Evolutionary conservation across 2,113 vertebrate genomes (phyloP).

Genomic region (Heterochromis multidens): DNA sequence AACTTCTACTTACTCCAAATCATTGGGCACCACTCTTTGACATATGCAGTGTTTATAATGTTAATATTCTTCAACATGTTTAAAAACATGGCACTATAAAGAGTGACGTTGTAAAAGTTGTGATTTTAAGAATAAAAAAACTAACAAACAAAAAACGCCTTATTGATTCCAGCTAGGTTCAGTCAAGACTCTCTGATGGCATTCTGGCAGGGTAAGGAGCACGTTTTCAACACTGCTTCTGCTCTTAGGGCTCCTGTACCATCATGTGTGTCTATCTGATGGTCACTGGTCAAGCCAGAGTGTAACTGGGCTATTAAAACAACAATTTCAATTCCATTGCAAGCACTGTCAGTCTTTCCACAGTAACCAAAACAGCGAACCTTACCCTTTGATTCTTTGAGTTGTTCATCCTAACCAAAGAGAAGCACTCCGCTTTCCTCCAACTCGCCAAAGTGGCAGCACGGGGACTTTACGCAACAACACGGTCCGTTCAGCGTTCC

Average conservation of each 20-base stretch:
- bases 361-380: neutral
- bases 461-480: constrained; percentile 58
- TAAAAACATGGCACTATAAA: neutral
- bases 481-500: constrained; percentile 15
- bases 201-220: neutral
- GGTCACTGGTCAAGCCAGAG: neutral
- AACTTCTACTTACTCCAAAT: neutral
- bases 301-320: constrained; percentile 3
- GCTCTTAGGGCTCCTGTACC: neutral
- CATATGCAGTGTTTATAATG: neutral
- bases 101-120: neutral
- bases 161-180: neutral
- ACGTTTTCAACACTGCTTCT: neutral
- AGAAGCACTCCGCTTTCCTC: neutral
- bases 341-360: neutral
- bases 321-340: neutral
- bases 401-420: constrained; percentile 68
- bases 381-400: constrained; percentile 71
- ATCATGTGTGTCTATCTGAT: neutral
- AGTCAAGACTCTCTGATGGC: neutral
- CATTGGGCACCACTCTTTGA: neutral
- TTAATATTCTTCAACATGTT: neutral
- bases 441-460: constrained; percentile 61
- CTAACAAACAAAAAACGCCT: neutral
- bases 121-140: neutral